A percentile compares a stretch with the other conserved stretches of the same genome.
Conservation (phyloP, 2,797 vertebrate genomes). For the Chaetodon trifasciatus region DNA sequence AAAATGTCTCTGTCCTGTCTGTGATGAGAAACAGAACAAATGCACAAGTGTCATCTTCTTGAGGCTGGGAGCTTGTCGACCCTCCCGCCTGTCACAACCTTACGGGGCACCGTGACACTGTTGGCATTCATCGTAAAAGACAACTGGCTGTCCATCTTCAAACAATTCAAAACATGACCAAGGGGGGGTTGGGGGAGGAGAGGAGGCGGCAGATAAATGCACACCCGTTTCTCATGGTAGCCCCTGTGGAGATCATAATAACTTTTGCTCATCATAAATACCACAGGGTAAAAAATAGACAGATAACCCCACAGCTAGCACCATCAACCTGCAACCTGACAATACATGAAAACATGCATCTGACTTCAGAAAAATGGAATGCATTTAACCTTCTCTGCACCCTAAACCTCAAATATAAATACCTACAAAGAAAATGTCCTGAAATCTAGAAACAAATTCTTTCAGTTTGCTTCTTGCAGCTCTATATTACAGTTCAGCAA, state of each 20-base stretch:
- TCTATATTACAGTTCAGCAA: not conserved
- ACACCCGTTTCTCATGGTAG: conserved; percentile 56
- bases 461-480: not conserved
- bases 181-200: not conserved
- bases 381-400: not conserved
- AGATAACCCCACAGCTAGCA: conserved; percentile 8
- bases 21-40: conserved; percentile 45
- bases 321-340: conserved; percentile 13
- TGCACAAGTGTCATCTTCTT: conserved; percentile 48
- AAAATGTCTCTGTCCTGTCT: not conserved
- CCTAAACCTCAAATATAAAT: not conserved
- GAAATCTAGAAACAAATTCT: not conserved
- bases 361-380: not conserved
- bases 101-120: conserved; percentile 61
- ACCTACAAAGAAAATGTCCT: not conserved
- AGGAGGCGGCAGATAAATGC: conserved; percentile 41
- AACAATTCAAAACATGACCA: conserved; percentile 77
- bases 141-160: conserved; percentile 79
- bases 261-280: conserved; percentile 69
- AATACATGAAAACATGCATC: conserved; percentile 10
- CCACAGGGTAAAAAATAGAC: conserved; percentile 62
- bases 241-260: conserved; percentile 66
- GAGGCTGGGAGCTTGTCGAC: conserved; percentile 39
- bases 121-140: conserved; percentile 77
- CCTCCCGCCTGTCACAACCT: conserved; percentile 61